Evolutionary conservation across 1,140 invertebrate genomes (phyloP), one percentile per base, ranked within the genome.

Genomic region (Drosophila parabipectinata): DNA sequence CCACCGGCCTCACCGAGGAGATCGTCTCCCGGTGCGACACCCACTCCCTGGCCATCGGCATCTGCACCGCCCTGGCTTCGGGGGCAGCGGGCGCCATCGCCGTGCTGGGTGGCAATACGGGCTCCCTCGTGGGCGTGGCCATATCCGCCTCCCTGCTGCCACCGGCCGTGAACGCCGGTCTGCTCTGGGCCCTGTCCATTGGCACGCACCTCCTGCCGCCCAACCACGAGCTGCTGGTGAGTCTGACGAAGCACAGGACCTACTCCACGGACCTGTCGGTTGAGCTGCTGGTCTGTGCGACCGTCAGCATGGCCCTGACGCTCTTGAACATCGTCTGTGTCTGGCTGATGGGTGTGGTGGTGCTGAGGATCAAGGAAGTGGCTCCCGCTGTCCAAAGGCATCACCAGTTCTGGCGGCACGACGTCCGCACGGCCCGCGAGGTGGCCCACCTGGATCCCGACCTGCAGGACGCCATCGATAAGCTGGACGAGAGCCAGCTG

Each of bases 81-180:
- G 95, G 95, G 1, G 95, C 94, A 0, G 96, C 95, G 2, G 95
- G 96, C 0, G 95, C 96, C 1, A 92, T 97, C 12, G 95, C 81
- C 2, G 93, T 97, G 3, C 90, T 97, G 5, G 95, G 95, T 15
- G 93, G 93, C 21, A 96, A 96, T 88, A 93, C 94, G 1, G 94
- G 95, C 1, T 96, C 95, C 2, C 88, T 97, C 26, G 95, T 96
- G 10, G 96, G 96, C 37, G 96, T 96, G 7, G 96, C 96, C 4
- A 97, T 97, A 52, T 96, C 96, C 1, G 95, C 95, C 0, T 96
- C 96, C 0, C 90, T 97, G 6, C 92, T 97, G 39, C 96, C 96
- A 14, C 96, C 96, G 2, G 95, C 95, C 15, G 95, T 96, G 0
- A 97, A 97, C 85, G 93, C 94, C 5, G 95, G 95, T 1, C 88